Conservation (phyloP, 2,113 vertebrate genomes). For the Colossoma macropomum region DNA sequence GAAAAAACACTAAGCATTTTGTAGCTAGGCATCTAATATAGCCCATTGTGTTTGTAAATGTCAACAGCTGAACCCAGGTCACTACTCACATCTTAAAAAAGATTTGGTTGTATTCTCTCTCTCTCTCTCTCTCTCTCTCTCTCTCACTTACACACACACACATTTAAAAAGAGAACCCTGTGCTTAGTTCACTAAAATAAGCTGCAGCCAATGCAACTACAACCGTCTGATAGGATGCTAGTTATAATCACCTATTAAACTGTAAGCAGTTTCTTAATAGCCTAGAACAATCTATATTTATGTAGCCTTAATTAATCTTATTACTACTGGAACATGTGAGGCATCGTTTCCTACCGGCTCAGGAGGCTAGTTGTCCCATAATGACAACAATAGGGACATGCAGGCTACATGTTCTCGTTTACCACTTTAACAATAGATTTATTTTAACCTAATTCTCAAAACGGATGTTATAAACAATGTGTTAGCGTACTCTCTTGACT, state of each 20-base stretch:
- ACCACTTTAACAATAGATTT: too few species aligned
- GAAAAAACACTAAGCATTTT: not conserved
- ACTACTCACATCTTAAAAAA: constrained; percentile 29
- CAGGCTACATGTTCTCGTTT: too few species aligned
- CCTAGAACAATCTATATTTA: constrained; percentile 7
- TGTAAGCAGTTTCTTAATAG: constrained; percentile 27
- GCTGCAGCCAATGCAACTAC: constrained; percentile 52
- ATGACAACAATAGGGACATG: not conserved
- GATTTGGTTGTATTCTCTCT: not conserved
- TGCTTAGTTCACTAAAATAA: constrained; percentile 40
- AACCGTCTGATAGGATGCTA: constrained; percentile 69
- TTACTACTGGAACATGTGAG: constrained; percentile 13
- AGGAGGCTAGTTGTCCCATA: not conserved
- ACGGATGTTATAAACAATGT: too few species aligned
- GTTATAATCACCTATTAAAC: constrained; percentile 55
- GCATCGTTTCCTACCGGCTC: not conserved
- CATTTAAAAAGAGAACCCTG: not conserved
- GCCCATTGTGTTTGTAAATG: constrained; percentile 41
- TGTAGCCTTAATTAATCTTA: constrained; percentile 33
- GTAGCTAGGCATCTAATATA: not conserved
- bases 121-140: not conserved
- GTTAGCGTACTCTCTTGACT: too few species aligned
- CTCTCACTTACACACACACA: not conserved
- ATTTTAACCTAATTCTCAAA: too few species aligned
- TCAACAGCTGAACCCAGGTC: constrained; percentile 19